Evolutionary conservation across 2,888 invertebrate genomes (phyloP).

Genomic region (Maniola hyperantus): DNA sequence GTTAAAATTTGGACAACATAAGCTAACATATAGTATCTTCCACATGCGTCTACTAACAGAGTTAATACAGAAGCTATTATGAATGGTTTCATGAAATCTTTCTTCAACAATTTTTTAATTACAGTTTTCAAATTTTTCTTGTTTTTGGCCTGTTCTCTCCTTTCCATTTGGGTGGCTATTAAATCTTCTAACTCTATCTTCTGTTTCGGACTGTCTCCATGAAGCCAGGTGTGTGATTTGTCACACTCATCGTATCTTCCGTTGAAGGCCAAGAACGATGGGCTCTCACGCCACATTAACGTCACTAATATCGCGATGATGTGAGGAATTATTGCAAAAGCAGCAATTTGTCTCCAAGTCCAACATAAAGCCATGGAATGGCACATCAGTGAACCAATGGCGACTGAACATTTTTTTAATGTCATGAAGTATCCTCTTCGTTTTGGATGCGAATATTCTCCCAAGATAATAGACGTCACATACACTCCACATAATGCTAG

Average conservation of each 20-base stretch:
- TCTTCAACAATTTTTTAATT: conserved; percentile 39
- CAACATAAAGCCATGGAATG: conserved; percentile 48
- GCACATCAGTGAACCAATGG: conserved; percentile 48
- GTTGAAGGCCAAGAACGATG: conserved; percentile 50
- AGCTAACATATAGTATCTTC: conserved; percentile 50
- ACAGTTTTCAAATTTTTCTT: conserved; percentile 28
- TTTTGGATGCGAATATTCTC: conserved; percentile 51
- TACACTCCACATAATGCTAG: conserved; percentile 48
- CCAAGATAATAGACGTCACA: conserved; percentile 46
- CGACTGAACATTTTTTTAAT: conserved; percentile 45
- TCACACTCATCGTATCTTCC: conserved; percentile 51
- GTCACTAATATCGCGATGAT: conserved; percentile 42
- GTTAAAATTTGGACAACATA: conserved; percentile 54
- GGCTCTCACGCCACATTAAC: conserved; percentile 56
- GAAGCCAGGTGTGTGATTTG: conserved; percentile 48
- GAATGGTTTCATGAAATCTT: conserved; percentile 51
- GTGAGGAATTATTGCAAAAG: conserved; percentile 39
- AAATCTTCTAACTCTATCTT: conserved; percentile 46
- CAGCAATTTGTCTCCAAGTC: conserved; percentile 52
- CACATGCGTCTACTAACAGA: conserved; percentile 49
- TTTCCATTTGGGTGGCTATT: conserved; percentile 43
- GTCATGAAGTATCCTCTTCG: conserved; percentile 53
- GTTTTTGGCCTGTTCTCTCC: conserved; percentile 11
- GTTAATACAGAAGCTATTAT: conserved; percentile 45
- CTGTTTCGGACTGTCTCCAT: conserved; percentile 45